Percentiles rank a stretch among this genome's conserved stretches.
phyloP scores from a whole-genome alignment of 2,113 vertebrate genomes.

The Cyanoramphus novaezelandiae region DNA sequence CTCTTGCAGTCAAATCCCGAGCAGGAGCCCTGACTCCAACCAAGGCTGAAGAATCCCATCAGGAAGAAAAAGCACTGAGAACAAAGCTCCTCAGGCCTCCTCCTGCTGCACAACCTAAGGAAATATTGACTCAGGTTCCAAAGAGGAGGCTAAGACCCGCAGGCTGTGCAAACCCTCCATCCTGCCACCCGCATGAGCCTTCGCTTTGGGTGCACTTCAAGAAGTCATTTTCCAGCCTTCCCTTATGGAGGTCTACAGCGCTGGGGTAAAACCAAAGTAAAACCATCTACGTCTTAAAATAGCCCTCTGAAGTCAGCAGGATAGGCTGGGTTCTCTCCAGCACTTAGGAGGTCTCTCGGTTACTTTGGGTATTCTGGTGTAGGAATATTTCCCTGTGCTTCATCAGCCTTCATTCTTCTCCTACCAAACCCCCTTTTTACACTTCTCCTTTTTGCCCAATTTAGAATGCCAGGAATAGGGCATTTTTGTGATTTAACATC shows the following conservation, averaged over 20 bases:
- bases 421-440: not conserved
- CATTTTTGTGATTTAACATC: not conserved
- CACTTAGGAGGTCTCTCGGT: not conserved
- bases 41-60: not conserved
- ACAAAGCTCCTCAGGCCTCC: not conserved
- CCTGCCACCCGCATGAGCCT: not conserved
- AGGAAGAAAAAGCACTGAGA: not conserved
- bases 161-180: not conserved
- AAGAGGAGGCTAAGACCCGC: not conserved
- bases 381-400: not conserved
- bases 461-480: not conserved
- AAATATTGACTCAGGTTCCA: slow-evolving; percentile 6
- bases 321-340: not conserved
- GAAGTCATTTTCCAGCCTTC: not conserved
- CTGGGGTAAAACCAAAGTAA: not conserved
- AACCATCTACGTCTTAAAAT: not conserved
- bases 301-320: not conserved
- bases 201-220: not conserved
- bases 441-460: not conserved
- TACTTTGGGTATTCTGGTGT: not conserved
- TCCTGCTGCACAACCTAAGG: not conserved
- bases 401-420: not conserved
- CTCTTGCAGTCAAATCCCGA: not conserved
- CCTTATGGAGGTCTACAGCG: not conserved
- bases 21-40: not conserved